phyloP scores from a whole-genome alignment of 2,888 invertebrate genomes.

The Ganaspis brasiliensis region DNA sequence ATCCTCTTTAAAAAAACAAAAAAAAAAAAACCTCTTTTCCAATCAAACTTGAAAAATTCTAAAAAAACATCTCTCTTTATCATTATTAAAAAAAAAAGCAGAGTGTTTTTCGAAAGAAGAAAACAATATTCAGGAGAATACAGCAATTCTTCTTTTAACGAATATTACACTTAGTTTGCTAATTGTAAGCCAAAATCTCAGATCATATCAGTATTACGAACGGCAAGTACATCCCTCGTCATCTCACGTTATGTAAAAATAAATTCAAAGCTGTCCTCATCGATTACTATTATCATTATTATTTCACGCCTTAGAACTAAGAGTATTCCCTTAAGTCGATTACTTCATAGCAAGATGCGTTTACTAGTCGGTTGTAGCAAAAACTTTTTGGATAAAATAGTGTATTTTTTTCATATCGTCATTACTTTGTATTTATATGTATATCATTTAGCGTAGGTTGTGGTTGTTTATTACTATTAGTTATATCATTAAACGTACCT shows the following conservation, averaged over 20 bases:
- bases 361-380: constrained; percentile 78
- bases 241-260: constrained; percentile 78
- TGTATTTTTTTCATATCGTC: constrained; percentile 71
- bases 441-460: constrained; percentile 65
- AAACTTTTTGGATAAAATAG: constrained; percentile 80
- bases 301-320: constrained; percentile 73
- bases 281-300: constrained; percentile 68
- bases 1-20: not conserved
- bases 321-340: constrained; percentile 69
- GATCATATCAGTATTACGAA: constrained; percentile 65
- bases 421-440: constrained; percentile 70
- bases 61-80: no score
- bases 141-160: constrained; percentile 10
- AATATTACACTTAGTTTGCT: constrained; percentile 21
- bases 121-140: constrained; percentile 25
- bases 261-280: constrained; percentile 79
- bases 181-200: constrained; percentile 30
- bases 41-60: not conserved
- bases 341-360: constrained; percentile 75
- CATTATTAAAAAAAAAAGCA: no score
- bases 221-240: constrained; percentile 69
- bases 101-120: no score
- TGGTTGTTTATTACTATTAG: constrained; percentile 63
- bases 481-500: constrained; percentile 69
- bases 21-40: not conserved